Evolutionary conservation across 2,888 invertebrate genomes (phyloP).

Genomic region (Dolichomitus sp.): DNA sequence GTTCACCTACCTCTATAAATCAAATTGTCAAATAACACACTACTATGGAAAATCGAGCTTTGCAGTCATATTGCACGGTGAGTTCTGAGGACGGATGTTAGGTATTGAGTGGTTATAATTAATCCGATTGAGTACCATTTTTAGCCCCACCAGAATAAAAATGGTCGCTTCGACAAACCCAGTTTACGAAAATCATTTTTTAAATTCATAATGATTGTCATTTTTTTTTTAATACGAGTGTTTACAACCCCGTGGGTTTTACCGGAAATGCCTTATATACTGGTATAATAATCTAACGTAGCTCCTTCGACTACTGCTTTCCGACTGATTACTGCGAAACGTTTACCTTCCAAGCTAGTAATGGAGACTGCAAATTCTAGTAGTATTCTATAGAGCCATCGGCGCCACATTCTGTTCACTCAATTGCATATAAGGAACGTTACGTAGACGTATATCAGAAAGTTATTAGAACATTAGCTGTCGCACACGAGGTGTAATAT

Average conservation of each 20-base stretch:
- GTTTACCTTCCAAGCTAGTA: too few species aligned
- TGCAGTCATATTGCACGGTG: neutral
- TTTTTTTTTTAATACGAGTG: too few species aligned
- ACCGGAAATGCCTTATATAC: too few species aligned
- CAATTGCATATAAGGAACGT: neutral
- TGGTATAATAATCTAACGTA: too few species aligned
- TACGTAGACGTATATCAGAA: neutral
- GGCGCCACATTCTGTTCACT: neutral
- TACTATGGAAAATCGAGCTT: constrained; percentile 11
- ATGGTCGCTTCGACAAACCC: too few species aligned
- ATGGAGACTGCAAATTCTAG: too few species aligned
- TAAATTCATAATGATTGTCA: too few species aligned
- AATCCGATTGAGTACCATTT: neutral
- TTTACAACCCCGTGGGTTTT: too few species aligned
- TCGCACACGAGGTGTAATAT: neutral
- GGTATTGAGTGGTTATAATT: neutral
- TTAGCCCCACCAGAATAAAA: too few species aligned
- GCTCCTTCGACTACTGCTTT: too few species aligned
- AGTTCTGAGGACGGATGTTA: neutral
- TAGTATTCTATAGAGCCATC: neutral
- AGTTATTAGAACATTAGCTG: neutral
- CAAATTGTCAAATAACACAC: constrained; percentile 26
- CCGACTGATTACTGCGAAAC: too few species aligned
- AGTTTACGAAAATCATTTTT: too few species aligned
- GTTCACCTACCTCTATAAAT: constrained; percentile 13